Base-by-base conservation (phyloP, 2,888 invertebrate genomes). In the Nomada fucata region DNA sequence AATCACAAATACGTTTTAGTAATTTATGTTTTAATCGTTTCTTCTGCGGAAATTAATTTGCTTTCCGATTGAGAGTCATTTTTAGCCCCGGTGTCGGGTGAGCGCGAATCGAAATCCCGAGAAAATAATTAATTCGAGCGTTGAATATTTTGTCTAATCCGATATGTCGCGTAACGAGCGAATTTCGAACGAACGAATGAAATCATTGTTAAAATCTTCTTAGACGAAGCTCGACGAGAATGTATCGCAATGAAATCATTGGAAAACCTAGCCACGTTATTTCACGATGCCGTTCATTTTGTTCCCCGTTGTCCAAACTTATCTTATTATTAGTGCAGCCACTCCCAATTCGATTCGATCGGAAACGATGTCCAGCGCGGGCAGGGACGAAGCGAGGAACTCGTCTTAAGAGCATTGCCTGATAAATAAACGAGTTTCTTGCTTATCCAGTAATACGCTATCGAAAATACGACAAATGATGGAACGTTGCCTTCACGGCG, bases 381-480 rank as follows among this genome's bases (percentile, higher is more conserved):
- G 26, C 53, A 36, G 57, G 13, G 15, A 55, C 60, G 36, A 47
- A 65, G 64, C 57, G 47, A 65, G 44, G 44, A 20, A 59, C 26
- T 52, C 23, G 74, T 13, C 71, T 88, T 92, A 91, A 92, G 91
- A 91, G 91, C 89, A 92, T 92, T 92, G 91, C 89, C 88, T 89
- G 89, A 93, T 92, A 92, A 93, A 92, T 91, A 91, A 91, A 91
- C 86, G 83, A 86, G 86, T 86, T 64, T 84, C 77, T 84, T 87
- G 84, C 82, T 89, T 87, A 88, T 87, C 87, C 63, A 44, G 53
- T 52, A 59, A 78, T 79, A 73, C 65, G 76, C 47, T 55, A 79
- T 74, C 71, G 55, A 83, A 84, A 80, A 83, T 87, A 89, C 84
- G 85, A 87, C 79, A 76, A 76, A 65, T 59, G 80, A 83, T 77